Evolutionary conservation across 2,797 vertebrate species (phyloP).

Genomic region (Passerculus sandwichensis): DNA sequence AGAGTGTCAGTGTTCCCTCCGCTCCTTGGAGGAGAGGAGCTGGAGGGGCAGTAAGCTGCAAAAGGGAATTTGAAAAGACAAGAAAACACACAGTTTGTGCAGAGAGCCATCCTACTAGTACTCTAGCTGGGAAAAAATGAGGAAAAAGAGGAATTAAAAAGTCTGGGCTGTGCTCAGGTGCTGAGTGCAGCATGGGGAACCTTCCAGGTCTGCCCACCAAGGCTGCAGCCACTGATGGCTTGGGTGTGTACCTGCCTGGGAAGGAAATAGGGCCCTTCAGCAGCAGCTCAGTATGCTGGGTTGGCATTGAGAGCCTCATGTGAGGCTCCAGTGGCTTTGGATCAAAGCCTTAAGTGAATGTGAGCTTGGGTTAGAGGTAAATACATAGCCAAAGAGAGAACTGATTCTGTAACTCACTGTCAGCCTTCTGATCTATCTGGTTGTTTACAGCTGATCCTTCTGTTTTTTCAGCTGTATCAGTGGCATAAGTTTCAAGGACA

Average conservation of each 20-base stretch:
- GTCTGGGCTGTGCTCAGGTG: neutral
- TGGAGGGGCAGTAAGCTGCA: neutral
- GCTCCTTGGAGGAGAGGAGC: neutral
- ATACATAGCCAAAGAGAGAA: neutral
- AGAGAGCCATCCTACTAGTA: neutral
- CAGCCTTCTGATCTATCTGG: constrained; percentile 13
- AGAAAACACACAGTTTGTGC: neutral
- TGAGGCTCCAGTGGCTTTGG: neutral
- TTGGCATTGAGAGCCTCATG: neutral
- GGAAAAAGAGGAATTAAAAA: neutral
- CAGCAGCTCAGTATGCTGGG: neutral
- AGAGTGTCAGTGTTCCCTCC: neutral
- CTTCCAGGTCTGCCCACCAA: neutral
- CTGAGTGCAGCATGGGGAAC: neutral
- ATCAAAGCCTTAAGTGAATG: neutral
- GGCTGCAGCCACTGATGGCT: neutral
- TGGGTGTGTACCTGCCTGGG: neutral
- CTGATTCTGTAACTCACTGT: constrained; percentile 18
- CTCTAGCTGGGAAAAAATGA: neutral
- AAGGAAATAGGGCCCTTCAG: neutral
- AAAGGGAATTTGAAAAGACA: neutral
- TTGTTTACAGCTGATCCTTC: constrained; percentile 26
- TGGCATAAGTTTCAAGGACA: constrained; percentile 45
- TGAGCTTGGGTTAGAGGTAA: constrained; percentile 23
- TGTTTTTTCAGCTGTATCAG: constrained; percentile 28